Conservation (phyloP, 2,797 vertebrate species). For the Holocentrus rufus region DNA sequence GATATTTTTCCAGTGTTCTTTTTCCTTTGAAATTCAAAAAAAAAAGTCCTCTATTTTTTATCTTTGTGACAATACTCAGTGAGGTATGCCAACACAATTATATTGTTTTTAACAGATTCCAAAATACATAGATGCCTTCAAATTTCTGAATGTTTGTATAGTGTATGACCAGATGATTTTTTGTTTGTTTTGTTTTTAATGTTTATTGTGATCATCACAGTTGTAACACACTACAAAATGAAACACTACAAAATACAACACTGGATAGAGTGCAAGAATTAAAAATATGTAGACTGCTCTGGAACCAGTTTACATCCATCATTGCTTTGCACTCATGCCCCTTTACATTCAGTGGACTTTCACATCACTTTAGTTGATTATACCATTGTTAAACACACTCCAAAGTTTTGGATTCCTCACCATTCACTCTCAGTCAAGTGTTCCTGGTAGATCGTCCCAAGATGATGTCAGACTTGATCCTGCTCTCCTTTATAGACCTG, state of each 20-base stretch:
- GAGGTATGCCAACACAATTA: slow-evolving; percentile 68
- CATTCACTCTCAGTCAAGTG: slow-evolving; percentile 68
- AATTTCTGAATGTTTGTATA: slow-evolving; percentile 75
- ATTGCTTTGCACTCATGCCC: slow-evolving; percentile 44
- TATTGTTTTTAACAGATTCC: slow-evolving; percentile 70
- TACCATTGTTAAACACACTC: slow-evolving; percentile 61
- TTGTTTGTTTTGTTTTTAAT: slow-evolving; percentile 50
- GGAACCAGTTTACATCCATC: slow-evolving; percentile 45
- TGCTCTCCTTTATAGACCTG: slow-evolving; percentile 72
- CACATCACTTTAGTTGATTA: slow-evolving; percentile 50
- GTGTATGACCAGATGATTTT: slow-evolving; percentile 44
- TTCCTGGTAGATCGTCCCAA: slow-evolving; percentile 77
- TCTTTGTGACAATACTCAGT: slow-evolving; percentile 60
- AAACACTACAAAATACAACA: slow-evolving; percentile 56
- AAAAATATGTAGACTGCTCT: slow-evolving; percentile 49
- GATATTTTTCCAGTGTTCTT: slow-evolving; percentile 73
- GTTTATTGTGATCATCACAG: slow-evolving; percentile 36
- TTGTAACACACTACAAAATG: slow-evolving; percentile 59
- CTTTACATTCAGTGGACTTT: slow-evolving; percentile 60
- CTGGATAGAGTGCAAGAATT: slow-evolving; percentile 59
- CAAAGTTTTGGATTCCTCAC: slow-evolving; percentile 54
- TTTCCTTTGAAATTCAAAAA: slow-evolving; percentile 65
- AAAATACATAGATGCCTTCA: slow-evolving; percentile 71
- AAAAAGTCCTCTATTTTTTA: slow-evolving; percentile 66
- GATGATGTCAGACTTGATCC: slow-evolving; percentile 81